A percentile compares a stretch with the other conserved stretches of the same genome.
Conservation (phyloP, 1,140 invertebrate genomes). For the Spodoptera frugiperda region DNA sequence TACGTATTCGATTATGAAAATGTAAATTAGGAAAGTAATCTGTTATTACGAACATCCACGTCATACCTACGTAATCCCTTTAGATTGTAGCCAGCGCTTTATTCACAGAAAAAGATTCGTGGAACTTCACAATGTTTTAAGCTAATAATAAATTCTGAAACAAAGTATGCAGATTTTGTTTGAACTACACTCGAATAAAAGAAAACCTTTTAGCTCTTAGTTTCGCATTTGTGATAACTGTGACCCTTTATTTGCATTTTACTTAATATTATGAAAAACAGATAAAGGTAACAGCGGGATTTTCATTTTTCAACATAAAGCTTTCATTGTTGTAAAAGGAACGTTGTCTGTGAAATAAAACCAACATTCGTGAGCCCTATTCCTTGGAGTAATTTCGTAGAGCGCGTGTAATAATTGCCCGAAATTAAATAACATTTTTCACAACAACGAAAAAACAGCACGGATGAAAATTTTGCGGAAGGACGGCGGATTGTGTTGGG, state of each 20-base stretch:
- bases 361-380: slow-evolving; percentile 74
- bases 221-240: slow-evolving; percentile 32
- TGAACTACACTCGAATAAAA: slow-evolving; percentile 34
- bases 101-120: slow-evolving; percentile 1
- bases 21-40: slow-evolving; percentile 44
- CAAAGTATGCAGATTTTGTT: slow-evolving; percentile 33
- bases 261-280: slow-evolving; percentile 75
- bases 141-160: slow-evolving; percentile 31
- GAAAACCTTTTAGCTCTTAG: slow-evolving; percentile 28
- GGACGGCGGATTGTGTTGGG: slow-evolving; percentile 72
- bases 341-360: slow-evolving; percentile 74
- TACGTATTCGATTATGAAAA: slow-evolving; percentile 28
- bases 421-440: slow-evolving; percentile 85
- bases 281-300: slow-evolving; percentile 79
- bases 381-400: slow-evolving; percentile 59
- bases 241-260: slow-evolving; percentile 62
- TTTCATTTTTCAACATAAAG: slow-evolving; percentile 79
- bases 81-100: slow-evolving; percentile 20
- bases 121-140: slow-evolving; percentile 30
- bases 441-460: slow-evolving; percentile 79
- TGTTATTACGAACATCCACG: slow-evolving; percentile 34
- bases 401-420: slow-evolving; percentile 84
- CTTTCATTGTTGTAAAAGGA: slow-evolving; percentile 79
- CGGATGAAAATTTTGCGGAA: slow-evolving; percentile 75
- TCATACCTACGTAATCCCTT: slow-evolving; percentile 39